A percentile compares a stretch with the other conserved stretches of the same genome.
These are phyloP conservation scores for Sepioteuthis lessoniana DNA, from an alignment of 2,888 invertebrate genomes.

Conservation along the genomic window DNA sequence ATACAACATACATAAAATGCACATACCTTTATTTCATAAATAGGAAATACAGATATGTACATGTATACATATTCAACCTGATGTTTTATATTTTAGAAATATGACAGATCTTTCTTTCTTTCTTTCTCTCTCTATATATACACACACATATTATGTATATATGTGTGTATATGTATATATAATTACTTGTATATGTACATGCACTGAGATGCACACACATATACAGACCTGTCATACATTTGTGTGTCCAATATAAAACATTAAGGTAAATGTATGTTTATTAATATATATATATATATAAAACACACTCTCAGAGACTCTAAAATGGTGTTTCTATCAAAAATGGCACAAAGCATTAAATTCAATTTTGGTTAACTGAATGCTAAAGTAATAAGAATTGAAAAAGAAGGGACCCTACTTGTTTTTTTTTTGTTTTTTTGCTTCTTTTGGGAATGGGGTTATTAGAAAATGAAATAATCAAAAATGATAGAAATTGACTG, in stretches of 20 bases:
- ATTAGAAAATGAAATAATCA: slow-evolving; percentile 33
- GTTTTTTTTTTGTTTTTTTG: too few species aligned
- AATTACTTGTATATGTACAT: not conserved
- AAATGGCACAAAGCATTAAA: slow-evolving; percentile 21
- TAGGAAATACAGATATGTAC: not conserved
- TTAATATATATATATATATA: not conserved
- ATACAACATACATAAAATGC: too few species aligned
- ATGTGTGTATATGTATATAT: not conserved
- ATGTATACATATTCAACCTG: not conserved
- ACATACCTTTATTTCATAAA: too few species aligned
- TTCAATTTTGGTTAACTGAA: slow-evolving; percentile 33
- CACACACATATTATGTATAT: not conserved
- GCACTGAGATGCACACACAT: not conserved
- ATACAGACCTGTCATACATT: not conserved
- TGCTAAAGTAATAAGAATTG: slow-evolving; percentile 18
- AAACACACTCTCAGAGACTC: not conserved
- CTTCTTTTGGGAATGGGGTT: not conserved
- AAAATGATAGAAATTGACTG: slow-evolving; percentile 14
- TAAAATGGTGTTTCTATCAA: not conserved
- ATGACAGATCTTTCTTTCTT: too few species aligned
- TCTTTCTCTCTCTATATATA: too few species aligned
- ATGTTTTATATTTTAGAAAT: too few species aligned
- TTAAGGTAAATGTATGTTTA: not conserved
- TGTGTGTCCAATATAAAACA: not conserved
- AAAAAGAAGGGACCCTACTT: not conserved